Evolutionary conservation across 2,888 invertebrate species (phyloP).

Genomic region (Drosophila birchii): DNA sequence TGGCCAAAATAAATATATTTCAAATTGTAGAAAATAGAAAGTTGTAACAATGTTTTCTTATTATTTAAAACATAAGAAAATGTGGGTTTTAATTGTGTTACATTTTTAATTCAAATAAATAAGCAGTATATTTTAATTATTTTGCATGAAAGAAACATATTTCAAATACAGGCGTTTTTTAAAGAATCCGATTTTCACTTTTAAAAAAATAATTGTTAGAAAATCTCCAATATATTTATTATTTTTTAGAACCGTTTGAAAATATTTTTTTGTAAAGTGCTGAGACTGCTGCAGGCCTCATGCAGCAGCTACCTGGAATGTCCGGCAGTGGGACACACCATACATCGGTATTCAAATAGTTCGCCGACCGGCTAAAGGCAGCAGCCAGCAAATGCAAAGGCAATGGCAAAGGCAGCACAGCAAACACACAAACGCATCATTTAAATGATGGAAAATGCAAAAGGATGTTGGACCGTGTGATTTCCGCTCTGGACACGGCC

Average conservation of each 20-base stretch:
- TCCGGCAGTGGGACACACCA: conserved; percentile 72
- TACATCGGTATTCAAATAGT: conserved; percentile 79
- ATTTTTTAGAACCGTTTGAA: not conserved
- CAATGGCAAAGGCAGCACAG: conserved; percentile 15
- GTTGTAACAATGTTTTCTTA: too few relatives aligned
- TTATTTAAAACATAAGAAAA: too few relatives aligned
- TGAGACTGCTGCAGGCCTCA: not conserved
- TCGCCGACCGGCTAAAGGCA: conserved; percentile 29
- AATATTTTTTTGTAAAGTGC: conserved; percentile 4
- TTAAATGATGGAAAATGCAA: conserved; percentile 57
- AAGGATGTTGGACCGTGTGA: conserved; percentile 65
- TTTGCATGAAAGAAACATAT: too few relatives aligned
- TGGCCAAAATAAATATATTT: too few relatives aligned
- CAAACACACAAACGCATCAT: conserved; percentile 39
- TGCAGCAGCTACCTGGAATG: conserved; percentile 29
- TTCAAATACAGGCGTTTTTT: too few relatives aligned
- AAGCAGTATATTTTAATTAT: too few relatives aligned
- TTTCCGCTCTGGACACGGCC: conserved; percentile 66
- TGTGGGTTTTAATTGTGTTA: too few relatives aligned
- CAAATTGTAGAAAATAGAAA: too few relatives aligned
- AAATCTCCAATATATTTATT: not conserved
- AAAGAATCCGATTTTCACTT: too few relatives aligned
- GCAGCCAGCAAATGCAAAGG: conserved; percentile 22
- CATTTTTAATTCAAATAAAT: too few relatives aligned
- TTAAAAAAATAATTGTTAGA: too few relatives aligned